Conservation (phyloP, 2,888 invertebrate species). For the Epinotia ramella region DNA sequence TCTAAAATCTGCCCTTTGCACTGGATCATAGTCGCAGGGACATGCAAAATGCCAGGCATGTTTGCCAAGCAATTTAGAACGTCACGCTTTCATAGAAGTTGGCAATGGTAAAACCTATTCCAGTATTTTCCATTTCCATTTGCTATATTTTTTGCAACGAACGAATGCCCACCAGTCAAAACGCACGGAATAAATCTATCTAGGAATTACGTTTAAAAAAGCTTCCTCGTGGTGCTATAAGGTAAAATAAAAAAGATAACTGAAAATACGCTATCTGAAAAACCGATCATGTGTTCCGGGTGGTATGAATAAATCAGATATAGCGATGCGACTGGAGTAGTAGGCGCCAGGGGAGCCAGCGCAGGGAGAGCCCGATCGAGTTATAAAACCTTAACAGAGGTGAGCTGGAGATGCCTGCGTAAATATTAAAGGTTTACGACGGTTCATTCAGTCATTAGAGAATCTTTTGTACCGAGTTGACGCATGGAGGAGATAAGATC, state of each 20-base stretch:
- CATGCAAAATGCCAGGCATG: conserved; percentile 39
- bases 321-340: conserved; percentile 72
- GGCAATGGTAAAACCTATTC: conserved; percentile 44
- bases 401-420: conserved; percentile 79
- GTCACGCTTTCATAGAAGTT: conserved; percentile 49
- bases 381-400: conserved; percentile 81
- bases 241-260: conserved; percentile 65
- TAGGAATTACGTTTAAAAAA: conserved; percentile 58
- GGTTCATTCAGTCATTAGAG: conserved; percentile 82
- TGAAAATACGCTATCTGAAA: conserved; percentile 67
- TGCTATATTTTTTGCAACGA: conserved; percentile 47
- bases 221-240: conserved; percentile 61
- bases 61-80: conserved; percentile 47
- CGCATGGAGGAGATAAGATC: conserved; percentile 75
- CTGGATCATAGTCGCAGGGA: conserved; percentile 27
- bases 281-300: conserved; percentile 82
- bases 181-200: conserved; percentile 54
- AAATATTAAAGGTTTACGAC: conserved; percentile 82
- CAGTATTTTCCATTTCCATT: conserved; percentile 43
- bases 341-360: conserved; percentile 74
- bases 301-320: conserved; percentile 84
- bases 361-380: conserved; percentile 66
- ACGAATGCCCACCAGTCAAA: conserved; percentile 49
- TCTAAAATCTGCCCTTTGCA: conserved; percentile 13
- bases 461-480: conserved; percentile 77